Evolutionary conservation across 2,797 vertebrate species (phyloP), one percentile per base, ranked within the genome.

Genomic region (Australoheros facetus): DNA sequence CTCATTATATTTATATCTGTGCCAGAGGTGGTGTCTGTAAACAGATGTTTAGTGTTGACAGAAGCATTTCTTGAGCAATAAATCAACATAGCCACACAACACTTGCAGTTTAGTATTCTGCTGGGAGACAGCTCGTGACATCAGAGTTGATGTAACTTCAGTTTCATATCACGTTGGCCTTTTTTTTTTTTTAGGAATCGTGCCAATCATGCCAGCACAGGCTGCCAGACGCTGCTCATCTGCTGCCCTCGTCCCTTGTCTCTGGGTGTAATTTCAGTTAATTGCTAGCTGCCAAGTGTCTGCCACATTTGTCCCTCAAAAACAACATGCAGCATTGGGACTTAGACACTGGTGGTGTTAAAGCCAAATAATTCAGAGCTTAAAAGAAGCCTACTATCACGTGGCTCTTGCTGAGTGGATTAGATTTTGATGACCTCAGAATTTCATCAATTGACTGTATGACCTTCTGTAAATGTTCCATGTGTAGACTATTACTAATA

Each of bases 201-300:
- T 76, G 85, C 83, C 83, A 86, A 54, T 56, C n/a, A 39, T 77
- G 79, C 77, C 79, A 80, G 57, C 56, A 17, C 66, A 48, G 56
- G 75, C 81, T 83, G 60, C 77, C 86, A 81, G 72, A 82, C 69
- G 16, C 56, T 32, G 2, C 78, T 87, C 75, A 78, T 90, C 82
- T 73, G 79, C 79, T 12, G 37, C 73, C 74, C 72, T 60, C 17
- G 14, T 82, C 74, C 39, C 45, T 53, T 39, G 58, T 76, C 66
- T 82, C 77, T 80, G 59, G 84, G 48, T 90, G 64, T 87, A 74
- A 89, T 89, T 85, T 85, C 81, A 83, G 58, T 79, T 88, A 80
- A 88, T 85, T 77, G 70, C 75, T 56, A 17, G 56, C 75, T 87
- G 81, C 79, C 59, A 82, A 81, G 75, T 60, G 58, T 82, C 60